Evolutionary conservation across 1,140 invertebrate genomes (phyloP), one percentile per base, ranked within the genome.

Genomic region (Scaptomyza hsui): DNA sequence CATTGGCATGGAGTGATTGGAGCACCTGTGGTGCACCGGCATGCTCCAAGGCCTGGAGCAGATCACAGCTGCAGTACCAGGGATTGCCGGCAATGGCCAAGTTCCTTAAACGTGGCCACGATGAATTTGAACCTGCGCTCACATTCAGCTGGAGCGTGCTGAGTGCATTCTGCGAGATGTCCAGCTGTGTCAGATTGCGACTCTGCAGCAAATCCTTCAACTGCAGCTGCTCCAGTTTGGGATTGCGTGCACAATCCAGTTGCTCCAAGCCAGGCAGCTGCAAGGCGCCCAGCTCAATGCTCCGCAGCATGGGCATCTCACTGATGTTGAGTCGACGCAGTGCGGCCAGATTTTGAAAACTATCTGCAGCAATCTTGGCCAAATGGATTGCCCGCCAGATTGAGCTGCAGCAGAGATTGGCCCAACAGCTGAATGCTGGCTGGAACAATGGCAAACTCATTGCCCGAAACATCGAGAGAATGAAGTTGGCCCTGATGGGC

Each of bases 11-110:
- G 19, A 51, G 51, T 0, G 49, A n/a, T 24, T 70, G 44, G 21
- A 74, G 72, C 19, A 77, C 67, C 5, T 71, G 62, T 0, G 48
- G 47, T 1, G 67, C 16, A 3, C 72, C 79, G 13, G 72, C 62
- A 10, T 69, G 63, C 41, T 90, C 85, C 24, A 91, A 18, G 0
- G 75, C 51, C 18, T 70, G 62, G 1, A 89, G 16, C 19, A 91
- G 65, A 0, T 80, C 92, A 78, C 94, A 95, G 72, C 93, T 93
- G 76, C 94, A 95, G 35, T 93, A 88, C 92, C 94, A 93, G 45
- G 92, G 92, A 91, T 95, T 95, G 3, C 92, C 92, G 7, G 91
- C 90, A 71, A 94, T 92, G 61, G 92, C 92, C 18, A 95, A 61
- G 5, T 86, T 89, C 5, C 92, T 90, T 16, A 94, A 67, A 0